These are phyloP conservation scores for Sorex fumeus DNA, from an alignment of 2,113 vertebrate genomes.

Conservation along the genomic window DNA sequence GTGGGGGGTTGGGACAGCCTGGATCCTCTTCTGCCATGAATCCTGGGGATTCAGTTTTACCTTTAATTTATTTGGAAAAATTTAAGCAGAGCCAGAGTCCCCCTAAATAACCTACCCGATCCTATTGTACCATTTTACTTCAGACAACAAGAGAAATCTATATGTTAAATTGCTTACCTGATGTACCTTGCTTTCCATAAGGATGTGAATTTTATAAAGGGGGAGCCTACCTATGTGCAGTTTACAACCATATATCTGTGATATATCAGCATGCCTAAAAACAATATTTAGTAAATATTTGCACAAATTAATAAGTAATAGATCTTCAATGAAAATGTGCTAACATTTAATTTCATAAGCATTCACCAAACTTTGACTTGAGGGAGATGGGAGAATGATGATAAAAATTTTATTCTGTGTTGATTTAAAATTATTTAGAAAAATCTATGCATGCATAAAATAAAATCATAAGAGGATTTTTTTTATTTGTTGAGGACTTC, in stretches of 20 bases:
- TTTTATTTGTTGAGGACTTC: background rate
- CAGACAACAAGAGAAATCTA: background rate
- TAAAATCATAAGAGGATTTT: background rate
- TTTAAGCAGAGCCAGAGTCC: background rate
- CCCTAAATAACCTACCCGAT: background rate
- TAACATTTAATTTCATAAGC: slow-evolving; percentile 7
- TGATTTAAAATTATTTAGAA: slow-evolving; percentile 46
- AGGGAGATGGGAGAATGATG: background rate
- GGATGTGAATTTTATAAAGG: background rate
- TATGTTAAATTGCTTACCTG: background rate
- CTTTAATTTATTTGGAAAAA: background rate
- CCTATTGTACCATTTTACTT: background rate
- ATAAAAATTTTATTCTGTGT: too few relatives aligned
- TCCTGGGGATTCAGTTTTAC: too few relatives aligned
- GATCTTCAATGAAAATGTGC: background rate
- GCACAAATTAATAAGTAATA: background rate
- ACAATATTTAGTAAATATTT: slow-evolving; percentile 10
- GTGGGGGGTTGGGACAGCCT: too few relatives aligned
- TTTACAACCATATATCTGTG: background rate
- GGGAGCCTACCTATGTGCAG: background rate
- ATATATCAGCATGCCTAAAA: background rate
- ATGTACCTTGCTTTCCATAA: background rate
- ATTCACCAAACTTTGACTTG: background rate
- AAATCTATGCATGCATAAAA: background rate
- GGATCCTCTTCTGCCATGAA: too few relatives aligned